A percentile compares a stretch with the other conserved stretches of the same genome.
phyloP scores from a whole-genome alignment of 1,140 invertebrate genomes.

The Ctenoplectra terminalis region DNA sequence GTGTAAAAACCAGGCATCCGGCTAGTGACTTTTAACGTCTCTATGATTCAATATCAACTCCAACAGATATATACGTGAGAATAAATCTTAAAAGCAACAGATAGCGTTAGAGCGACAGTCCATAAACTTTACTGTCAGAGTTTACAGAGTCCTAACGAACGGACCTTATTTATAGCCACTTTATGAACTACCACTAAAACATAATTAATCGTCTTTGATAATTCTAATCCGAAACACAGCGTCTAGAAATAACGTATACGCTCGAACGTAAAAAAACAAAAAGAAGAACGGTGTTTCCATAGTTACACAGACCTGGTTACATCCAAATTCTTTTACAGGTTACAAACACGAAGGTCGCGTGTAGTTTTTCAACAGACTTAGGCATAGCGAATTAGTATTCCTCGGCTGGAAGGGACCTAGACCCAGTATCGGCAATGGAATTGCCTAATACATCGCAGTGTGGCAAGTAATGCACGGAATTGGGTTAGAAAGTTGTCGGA shows the following conservation, averaged over 20 bases:
- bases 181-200: not conserved
- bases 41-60: not conserved
- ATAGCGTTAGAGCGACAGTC: conserved; percentile 1
- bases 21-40: not conserved
- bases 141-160: not conserved
- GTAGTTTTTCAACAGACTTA: not conserved
- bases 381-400: conserved; percentile 61
- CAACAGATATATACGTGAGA: not conserved
- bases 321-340: not conserved
- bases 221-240: not conserved
- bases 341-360: not conserved
- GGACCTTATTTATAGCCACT: too few species aligned
- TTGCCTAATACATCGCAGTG: conserved; percentile 67
- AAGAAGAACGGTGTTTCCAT: too few species aligned
- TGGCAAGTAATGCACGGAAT: conserved; percentile 62
- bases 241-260: too few species aligned
- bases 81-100: not conserved
- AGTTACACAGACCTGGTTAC: too few species aligned
- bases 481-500: conserved; percentile 70
- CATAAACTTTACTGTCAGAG: conserved; percentile 12
- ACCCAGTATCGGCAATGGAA: conserved; percentile 63
- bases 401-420: conserved; percentile 62
- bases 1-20: not conserved
- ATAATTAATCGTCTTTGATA: too few species aligned
- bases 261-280: not conserved